Evolutionary conservation across 2,888 invertebrate species (phyloP).

Genomic region (Sthenelais limicola): DNA sequence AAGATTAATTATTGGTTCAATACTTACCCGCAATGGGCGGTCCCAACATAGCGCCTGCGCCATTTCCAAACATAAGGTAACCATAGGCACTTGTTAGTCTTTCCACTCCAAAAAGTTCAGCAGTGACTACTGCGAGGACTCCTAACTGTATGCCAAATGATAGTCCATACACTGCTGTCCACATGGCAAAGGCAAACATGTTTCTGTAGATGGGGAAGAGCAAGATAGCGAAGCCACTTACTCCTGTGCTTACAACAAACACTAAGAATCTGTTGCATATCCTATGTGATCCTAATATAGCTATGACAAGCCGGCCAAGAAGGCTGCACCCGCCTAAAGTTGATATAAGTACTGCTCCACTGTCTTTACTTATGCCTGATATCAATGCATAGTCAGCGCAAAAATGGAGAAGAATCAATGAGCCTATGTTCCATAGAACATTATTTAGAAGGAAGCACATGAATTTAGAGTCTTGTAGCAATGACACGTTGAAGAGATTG

Average conservation of each 20-base stretch:
- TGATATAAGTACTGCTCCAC: conserved; percentile 37
- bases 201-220: conserved; percentile 24
- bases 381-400: conserved; percentile 36
- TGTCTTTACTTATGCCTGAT: conserved; percentile 14
- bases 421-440: conserved; percentile 42
- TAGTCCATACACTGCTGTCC: conserved; percentile 37
- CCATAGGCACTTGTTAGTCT: conserved; percentile 41
- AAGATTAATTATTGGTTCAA: no score
- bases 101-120: conserved; percentile 40
- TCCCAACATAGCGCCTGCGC: conserved; percentile 41
- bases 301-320: conserved; percentile 30
- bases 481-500: conserved; percentile 34
- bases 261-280: conserved; percentile 37
- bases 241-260: conserved; percentile 35
- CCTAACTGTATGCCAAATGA: conserved; percentile 43
- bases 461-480: conserved; percentile 34
- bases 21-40: conserved; percentile 42
- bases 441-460: conserved; percentile 38
- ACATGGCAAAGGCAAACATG: conserved; percentile 4
- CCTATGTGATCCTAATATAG: conserved; percentile 16
- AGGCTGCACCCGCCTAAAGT: conserved; percentile 32
- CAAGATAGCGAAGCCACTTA: conserved; percentile 33
- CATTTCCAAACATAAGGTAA: conserved; percentile 43
- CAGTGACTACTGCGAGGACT: conserved; percentile 39
- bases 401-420: conserved; percentile 31